Evolutionary conservation across 2,888 invertebrate species (phyloP), one percentile per base, ranked within the genome.

Genomic region (Andrena praecox): DNA sequence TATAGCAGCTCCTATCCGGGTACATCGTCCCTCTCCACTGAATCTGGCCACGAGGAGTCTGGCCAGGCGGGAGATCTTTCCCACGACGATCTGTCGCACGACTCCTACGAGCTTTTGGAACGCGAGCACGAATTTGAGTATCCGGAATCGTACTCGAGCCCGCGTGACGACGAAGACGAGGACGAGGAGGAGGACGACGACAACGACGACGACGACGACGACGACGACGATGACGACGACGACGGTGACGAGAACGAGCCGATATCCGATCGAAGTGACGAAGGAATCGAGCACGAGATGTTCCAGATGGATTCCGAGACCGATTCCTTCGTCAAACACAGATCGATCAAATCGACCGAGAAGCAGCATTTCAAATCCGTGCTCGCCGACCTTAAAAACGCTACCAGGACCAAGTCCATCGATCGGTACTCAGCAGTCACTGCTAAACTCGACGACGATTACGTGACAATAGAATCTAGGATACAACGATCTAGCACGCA

Each of bases 1-100:
- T 98, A 97, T 94, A 97, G 97, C 29, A 97, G 97, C 85, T 97
- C 97, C 93, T 98, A 97, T 93, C 98, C 98, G 29, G 98, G 98
- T 76, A 97, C 97, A 70, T 96, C 96, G 4, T 96, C 96, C 77
- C 93, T 95, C 81, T 95, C 95, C 48, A 96, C 96, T 91, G 95
- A 96, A 91, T 96, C 96, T 42, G 93, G 94, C 68, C 94, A 93
- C 89, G 95, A 96, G 89, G 96, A 96, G 89, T 95, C 95, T 89
- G 95, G 95, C n/a, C 95, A 95, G 20, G 95, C 95, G 78, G 96
- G 96, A 86, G 96, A 96, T 88, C 94, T 96, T 81, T 97, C 97
- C 10, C 97, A 97, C 93, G 98, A 98, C 92, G 98, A 98, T 94
- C 94, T 98, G 42, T 97, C 98, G 48, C 98, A 98, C 93, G 98